Conservation (phyloP, 2,888 invertebrate genomes). For the Idaea biselata region DNA sequence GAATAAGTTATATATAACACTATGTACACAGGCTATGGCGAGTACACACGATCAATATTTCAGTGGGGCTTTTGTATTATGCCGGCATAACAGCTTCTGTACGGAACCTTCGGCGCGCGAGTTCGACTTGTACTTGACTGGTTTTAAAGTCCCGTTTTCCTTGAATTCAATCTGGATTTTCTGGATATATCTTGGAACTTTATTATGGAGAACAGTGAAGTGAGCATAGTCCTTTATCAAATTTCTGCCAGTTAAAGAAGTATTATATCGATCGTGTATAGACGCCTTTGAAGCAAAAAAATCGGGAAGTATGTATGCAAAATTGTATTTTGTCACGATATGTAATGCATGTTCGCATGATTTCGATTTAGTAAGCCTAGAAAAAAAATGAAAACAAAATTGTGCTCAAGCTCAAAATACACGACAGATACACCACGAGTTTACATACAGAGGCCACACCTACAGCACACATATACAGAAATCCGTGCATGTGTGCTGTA, state of each 20-base stretch:
- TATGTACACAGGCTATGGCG: constrained; percentile 6
- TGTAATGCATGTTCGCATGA: background rate
- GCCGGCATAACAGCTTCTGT: no score
- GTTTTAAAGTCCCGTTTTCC: no score
- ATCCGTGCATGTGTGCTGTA: no score
- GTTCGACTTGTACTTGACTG: no score
- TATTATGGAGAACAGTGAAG: background rate
- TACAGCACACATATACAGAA: no score
- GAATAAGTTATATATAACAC: constrained; percentile 7
- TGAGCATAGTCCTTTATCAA: background rate
- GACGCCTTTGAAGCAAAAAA: background rate
- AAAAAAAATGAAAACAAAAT: no score
- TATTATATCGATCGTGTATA: background rate
- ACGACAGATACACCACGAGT: no score
- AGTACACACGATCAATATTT: background rate
- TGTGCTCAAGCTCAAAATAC: no score
- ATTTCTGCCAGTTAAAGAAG: background rate
- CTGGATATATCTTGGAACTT: background rate
- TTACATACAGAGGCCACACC: no score
- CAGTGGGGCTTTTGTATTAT: no score
- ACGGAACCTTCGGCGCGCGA: no score
- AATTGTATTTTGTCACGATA: background rate
- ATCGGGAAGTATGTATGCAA: background rate
- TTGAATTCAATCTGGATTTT: no score
- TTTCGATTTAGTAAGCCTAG: constrained; percentile 1